A percentile compares a stretch with the other conserved stretches of the same genome.
Evolutionary conservation across 53 echinoderm and acorn worm genomes (phyloP).

Genomic region (Holothuria scabra): DNA sequence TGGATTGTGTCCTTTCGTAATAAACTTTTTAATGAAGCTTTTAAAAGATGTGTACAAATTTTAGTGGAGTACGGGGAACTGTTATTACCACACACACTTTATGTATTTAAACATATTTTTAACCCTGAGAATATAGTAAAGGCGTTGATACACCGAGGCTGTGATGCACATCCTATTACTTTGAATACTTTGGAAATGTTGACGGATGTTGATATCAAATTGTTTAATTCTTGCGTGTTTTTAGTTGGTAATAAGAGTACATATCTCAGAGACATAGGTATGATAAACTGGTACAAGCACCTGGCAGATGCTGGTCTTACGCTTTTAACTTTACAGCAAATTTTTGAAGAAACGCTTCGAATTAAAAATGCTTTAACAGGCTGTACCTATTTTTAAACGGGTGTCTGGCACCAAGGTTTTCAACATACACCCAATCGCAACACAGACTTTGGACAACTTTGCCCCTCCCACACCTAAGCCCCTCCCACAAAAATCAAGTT

Average conservation of each 20-base stretch:
- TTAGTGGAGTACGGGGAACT: neutral
- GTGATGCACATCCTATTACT: neutral
- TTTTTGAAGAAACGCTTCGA: neutral
- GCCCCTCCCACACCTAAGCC: no score
- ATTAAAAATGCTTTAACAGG: no score
- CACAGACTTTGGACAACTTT: no score
- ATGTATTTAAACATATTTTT: neutral
- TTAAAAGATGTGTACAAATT: neutral
- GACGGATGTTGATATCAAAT: neutral
- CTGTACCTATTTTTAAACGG: no score
- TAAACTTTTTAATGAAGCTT: neutral
- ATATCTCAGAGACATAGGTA: neutral
- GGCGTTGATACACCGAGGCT: neutral
- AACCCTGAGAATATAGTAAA: neutral
- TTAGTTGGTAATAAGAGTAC: neutral
- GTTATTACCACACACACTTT: neutral
- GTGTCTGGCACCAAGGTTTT: no score
- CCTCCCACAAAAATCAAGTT: no score
- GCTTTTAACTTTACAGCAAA: neutral
- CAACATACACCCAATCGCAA: no score
- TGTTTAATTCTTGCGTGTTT: neutral
- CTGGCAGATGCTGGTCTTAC: neutral
- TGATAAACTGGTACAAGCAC: neutral
- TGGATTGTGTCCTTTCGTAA: no score
- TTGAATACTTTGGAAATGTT: neutral